These are phyloP conservation scores for Melieria crassipennis DNA, from an alignment of 2,888 invertebrate genomes.

Conservation along the genomic window DNA sequence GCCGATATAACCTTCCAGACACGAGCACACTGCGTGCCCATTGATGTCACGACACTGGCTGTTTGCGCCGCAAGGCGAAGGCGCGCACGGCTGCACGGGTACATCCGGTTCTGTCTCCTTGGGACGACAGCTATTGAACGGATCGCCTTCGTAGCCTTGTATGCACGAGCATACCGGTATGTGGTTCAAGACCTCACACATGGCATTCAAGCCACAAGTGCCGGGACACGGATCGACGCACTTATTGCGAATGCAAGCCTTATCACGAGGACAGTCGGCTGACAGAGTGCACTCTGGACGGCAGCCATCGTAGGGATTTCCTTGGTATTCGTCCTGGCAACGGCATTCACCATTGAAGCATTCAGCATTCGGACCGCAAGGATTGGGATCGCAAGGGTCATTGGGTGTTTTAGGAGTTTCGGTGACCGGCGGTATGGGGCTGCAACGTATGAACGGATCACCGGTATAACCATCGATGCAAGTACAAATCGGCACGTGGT, in stretches of 20 bases:
- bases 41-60: constrained; percentile 71
- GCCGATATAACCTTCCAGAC: constrained; percentile 74
- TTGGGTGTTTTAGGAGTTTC: constrained; percentile 61
- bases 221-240: constrained; percentile 81
- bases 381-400: constrained; percentile 76
- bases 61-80: constrained; percentile 72
- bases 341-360: constrained; percentile 76
- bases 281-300: constrained; percentile 80
- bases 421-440: constrained; percentile 68
- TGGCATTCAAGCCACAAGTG: constrained; percentile 77
- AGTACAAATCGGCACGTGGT: constrained; percentile 83
- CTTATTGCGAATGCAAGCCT: constrained; percentile 76
- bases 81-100: constrained; percentile 66
- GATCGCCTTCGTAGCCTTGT: constrained; percentile 76
- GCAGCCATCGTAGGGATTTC: constrained; percentile 74
- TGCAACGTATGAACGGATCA: constrained; percentile 81
- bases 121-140: constrained; percentile 70
- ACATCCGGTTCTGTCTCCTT: constrained; percentile 53
- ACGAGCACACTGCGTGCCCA: constrained; percentile 75
- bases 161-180: constrained; percentile 79
- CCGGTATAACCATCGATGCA: constrained; percentile 80
- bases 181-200: constrained; percentile 79
- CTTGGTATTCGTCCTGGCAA: constrained; percentile 77
- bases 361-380: constrained; percentile 81
- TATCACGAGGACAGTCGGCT: constrained; percentile 75